Evolutionary conservation across 2,888 invertebrate species (phyloP), one percentile per base, ranked within the genome.

Genomic region (Catocala sponsa): DNA sequence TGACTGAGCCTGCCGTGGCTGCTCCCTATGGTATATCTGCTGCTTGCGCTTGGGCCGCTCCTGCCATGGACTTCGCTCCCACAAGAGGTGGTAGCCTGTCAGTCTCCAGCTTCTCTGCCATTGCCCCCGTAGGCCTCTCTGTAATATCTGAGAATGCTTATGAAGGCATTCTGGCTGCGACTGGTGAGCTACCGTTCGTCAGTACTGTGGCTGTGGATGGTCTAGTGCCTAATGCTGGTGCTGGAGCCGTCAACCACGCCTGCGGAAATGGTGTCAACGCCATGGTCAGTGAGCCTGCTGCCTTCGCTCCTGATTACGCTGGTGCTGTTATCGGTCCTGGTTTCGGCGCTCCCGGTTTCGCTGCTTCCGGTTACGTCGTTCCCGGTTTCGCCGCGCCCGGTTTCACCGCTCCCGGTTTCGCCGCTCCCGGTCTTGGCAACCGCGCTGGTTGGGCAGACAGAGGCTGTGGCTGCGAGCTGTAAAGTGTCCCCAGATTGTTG

Each of bases 151-250:
- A 84, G 46, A 87, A 86, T 53, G 72, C 65, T 0, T 81, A 83
- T 56, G 84, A 83, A 67, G 86, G 87, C 15, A 55, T 76, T 15
- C 55, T 86, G 5, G 59, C 69, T 2, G 77, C 83, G 4, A 68
- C 68, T 12, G 88, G 87, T 43, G 77, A 84, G 55, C 59, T 86
- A 33, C 86, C 85, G 4, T 84, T 86, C 76, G 61, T 84, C 6
- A 83, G 84, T 10, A 76, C 84, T 11, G 47, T 47, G 15, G 38
- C 12, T 33, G 35, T 46, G 55, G 38, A 25, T 51, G 12, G 60
- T 59, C 7, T 79, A 15, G 6, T 4, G 15, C 56, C 62, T 53
- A 49, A 81, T 78, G 53, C 69, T 76, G 12, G 62, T 15, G 68
- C 59, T 56, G 81, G 82, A 0, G 74, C 81, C 2, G 80, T 76